Evolutionary conservation across 2,113 vertebrate genomes (phyloP).

Genomic region (Ploceus nigricollis): DNA sequence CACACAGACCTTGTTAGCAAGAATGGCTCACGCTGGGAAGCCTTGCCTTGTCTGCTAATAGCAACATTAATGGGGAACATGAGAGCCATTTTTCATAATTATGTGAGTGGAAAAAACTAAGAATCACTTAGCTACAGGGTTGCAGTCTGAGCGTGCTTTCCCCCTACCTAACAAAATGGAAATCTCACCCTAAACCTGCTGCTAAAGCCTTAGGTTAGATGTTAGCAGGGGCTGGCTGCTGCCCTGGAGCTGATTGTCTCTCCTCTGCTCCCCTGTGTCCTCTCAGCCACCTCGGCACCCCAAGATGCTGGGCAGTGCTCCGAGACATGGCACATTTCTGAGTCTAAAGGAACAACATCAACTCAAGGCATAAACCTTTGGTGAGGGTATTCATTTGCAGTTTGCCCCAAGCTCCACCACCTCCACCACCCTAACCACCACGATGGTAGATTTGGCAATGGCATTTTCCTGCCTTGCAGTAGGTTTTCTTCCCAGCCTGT

Average conservation of each 20-base stretch:
- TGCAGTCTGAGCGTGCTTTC: neutral
- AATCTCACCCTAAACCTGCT: neutral
- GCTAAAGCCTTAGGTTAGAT: neutral
- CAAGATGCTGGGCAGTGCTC: neutral
- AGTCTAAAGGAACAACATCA: neutral
- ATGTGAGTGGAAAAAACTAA: neutral
- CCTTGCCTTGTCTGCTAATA: neutral
- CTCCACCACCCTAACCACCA: neutral
- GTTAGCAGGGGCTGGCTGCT: neutral
- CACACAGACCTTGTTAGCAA: neutral
- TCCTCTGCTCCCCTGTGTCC: neutral
- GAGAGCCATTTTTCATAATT: neutral
- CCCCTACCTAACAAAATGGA: neutral
- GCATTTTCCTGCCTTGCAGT: neutral
- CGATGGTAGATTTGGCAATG: neutral
- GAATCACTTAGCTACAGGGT: neutral
- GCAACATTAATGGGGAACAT: neutral
- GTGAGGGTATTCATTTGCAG: neutral
- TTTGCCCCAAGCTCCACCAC: neutral
- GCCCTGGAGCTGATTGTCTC: neutral
- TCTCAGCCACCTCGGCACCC: neutral
- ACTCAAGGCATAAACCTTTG: neutral
- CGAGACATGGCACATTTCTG: rapidly evolving
- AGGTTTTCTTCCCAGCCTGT: neutral
- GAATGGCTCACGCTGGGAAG: neutral